Conservation (phyloP, 2,113 vertebrate genomes). For the Isichthys henryi region DNA sequence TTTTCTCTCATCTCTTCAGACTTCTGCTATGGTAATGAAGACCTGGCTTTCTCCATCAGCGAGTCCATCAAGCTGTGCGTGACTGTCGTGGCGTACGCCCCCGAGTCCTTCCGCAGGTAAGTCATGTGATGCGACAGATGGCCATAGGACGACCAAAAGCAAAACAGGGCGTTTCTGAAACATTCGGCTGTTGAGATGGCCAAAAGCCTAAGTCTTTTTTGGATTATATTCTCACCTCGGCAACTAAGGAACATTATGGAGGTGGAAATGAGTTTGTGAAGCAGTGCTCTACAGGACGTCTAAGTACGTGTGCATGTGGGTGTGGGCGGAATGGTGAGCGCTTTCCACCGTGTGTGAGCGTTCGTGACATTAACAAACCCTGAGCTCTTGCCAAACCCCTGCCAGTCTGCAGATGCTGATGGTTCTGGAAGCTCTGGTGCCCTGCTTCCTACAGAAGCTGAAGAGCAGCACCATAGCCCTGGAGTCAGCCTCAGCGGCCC, state of each 20-base stretch:
- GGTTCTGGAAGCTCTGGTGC: slow-evolving; percentile 92
- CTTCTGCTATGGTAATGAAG: slow-evolving; percentile 97
- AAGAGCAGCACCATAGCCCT: slow-evolving; percentile 81
- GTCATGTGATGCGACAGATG: background rate
- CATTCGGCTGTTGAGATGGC: background rate
- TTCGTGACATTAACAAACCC: background rate
- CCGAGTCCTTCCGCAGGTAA: slow-evolving; percentile 92
- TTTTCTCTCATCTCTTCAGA: slow-evolving; percentile 55
- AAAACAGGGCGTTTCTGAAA: background rate
- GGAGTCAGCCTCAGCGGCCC: slow-evolving; percentile 81
- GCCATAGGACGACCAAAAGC: background rate
- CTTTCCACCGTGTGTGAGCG: background rate
- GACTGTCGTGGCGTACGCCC: slow-evolving; percentile 91
- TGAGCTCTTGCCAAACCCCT: background rate
- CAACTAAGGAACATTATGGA: background rate
- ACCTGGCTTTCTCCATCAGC: slow-evolving; percentile 88
- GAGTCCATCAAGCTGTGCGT: slow-evolving; percentile 97
- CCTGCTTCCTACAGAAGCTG: slow-evolving; percentile 87
- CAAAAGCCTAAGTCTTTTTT: background rate
- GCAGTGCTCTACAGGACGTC: background rate
- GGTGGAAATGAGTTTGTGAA: background rate
- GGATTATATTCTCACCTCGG: background rate
- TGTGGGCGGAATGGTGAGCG: too few species aligned
- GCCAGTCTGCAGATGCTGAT: slow-evolving; percentile 96
- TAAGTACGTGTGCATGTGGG: background rate